Conservation (phyloP, 2,113 vertebrate species). For the Vimba vimba region DNA sequence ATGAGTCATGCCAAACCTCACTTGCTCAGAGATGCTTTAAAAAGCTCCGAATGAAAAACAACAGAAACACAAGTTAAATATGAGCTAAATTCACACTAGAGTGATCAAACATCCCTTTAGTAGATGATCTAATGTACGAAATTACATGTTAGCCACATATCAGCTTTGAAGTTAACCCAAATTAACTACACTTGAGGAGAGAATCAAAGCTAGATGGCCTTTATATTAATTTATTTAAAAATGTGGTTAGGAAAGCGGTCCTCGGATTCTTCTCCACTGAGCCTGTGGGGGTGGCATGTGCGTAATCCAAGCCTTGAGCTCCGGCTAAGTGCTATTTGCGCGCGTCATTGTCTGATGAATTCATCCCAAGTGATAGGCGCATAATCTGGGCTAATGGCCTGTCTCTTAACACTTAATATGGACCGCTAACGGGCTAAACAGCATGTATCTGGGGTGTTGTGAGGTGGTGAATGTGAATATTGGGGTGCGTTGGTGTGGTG, state of each 20-base stretch:
- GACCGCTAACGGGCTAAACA: constrained; percentile 38
- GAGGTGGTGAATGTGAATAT: constrained; percentile 58
- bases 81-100: constrained; percentile 4
- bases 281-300: constrained; percentile 52
- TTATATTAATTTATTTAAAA: constrained; percentile 30
- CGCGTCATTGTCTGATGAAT: constrained; percentile 70
- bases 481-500: constrained; percentile 51
- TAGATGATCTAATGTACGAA: constrained; percentile 14
- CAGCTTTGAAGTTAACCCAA: neutral
- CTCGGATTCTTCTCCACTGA: constrained; percentile 37
- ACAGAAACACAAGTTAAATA: neutral
- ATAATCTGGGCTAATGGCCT: constrained; percentile 54
- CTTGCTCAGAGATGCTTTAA: neutral
- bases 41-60: neutral
- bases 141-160: constrained; percentile 16
- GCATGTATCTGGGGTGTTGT: constrained; percentile 48
- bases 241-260: constrained; percentile 21
- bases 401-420: constrained; percentile 54
- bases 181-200: constrained; percentile 24
- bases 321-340: constrained; percentile 57
- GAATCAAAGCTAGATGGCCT: neutral
- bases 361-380: constrained; percentile 55
- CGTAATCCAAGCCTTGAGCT: constrained; percentile 43
- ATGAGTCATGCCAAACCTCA: neutral
- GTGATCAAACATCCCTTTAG: neutral